Conservation (phyloP, 2,888 invertebrate species). For the Caenorhabditis uteleia region DNA sequence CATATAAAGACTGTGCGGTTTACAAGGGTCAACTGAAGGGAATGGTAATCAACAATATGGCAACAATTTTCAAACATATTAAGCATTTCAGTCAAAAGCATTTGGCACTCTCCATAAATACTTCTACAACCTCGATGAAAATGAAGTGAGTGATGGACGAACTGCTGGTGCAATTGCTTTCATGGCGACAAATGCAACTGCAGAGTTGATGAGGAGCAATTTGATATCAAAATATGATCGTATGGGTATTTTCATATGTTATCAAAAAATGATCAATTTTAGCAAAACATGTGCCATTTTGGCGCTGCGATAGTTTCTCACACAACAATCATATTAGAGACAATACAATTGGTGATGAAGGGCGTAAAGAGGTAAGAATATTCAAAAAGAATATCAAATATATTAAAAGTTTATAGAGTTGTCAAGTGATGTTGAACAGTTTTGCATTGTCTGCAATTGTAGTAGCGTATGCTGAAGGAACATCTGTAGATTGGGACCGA, state of each 20-base stretch:
- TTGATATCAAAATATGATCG: constrained; percentile 42
- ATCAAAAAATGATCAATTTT: constrained; percentile 8
- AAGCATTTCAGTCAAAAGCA: constrained; percentile 31
- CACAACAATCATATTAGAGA: neutral
- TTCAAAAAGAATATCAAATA: neutral
- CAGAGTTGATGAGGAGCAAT: constrained; percentile 45
- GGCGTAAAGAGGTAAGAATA: neutral
- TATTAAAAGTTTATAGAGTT: constrained; percentile 35
- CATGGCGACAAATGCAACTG: constrained; percentile 45
- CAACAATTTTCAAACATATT: neutral
- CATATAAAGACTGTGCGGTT: constrained; percentile 54
- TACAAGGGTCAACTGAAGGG: constrained; percentile 39
- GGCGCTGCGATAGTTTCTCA: constrained; percentile 17
- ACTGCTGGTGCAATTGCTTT: constrained; percentile 54
- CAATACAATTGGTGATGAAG: neutral
- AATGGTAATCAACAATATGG: constrained; percentile 1
- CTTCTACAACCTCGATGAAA: constrained; percentile 51
- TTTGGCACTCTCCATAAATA: constrained; percentile 36
- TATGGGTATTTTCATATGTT: constrained; percentile 13
- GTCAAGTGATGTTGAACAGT: constrained; percentile 52
- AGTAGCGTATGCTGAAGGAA: constrained; percentile 38
- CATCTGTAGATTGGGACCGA: constrained; percentile 57
- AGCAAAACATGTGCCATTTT: constrained; percentile 29
- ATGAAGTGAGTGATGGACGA: constrained; percentile 42
- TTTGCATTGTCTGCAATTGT: constrained; percentile 51